Percentiles rank a stretch among this genome's conserved stretches.
These are phyloP conservation scores for Papilio xuthus DNA, from an alignment of 1,140 invertebrate species.

Conservation along the genomic window DNA sequence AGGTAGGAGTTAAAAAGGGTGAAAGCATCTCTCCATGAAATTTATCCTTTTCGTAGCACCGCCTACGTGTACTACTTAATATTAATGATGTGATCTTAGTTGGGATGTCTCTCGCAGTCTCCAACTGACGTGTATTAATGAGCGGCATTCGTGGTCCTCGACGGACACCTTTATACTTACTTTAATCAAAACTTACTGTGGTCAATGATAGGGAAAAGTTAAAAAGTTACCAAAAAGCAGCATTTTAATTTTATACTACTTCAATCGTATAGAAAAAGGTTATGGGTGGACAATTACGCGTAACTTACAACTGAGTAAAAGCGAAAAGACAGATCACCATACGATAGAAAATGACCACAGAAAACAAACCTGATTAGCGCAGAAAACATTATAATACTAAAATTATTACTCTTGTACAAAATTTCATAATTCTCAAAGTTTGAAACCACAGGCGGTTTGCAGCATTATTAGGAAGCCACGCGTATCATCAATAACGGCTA, in stretches of 20 bases:
- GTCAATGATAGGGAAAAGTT: background rate
- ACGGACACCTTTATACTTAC: conserved; percentile 48
- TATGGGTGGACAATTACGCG: no score
- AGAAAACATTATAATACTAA: background rate
- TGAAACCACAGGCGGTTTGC: background rate
- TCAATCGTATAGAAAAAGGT: no score
- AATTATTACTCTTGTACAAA: background rate
- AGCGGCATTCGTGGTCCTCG: conserved; percentile 64
- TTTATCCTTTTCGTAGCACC: conserved; percentile 64
- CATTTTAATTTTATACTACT: background rate
- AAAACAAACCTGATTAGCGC: no score
- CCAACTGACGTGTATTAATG: conserved; percentile 76
- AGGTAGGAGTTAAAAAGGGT: conserved; percentile 73
- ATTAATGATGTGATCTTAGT: conserved; percentile 80
- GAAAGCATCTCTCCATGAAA: conserved; percentile 73
- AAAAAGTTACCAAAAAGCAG: background rate
- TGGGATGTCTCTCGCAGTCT: conserved; percentile 71
- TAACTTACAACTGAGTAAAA: no score
- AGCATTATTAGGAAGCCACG: background rate
- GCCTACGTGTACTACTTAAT: conserved; percentile 74
- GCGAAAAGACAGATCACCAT: no score
- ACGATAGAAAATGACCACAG: no score
- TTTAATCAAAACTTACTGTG: conserved; percentile 43
- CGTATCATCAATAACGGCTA: conserved; percentile 18
- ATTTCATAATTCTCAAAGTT: background rate